Conservation (phyloP, 2,888 invertebrate species). For the Chymomyza amoena region DNA sequence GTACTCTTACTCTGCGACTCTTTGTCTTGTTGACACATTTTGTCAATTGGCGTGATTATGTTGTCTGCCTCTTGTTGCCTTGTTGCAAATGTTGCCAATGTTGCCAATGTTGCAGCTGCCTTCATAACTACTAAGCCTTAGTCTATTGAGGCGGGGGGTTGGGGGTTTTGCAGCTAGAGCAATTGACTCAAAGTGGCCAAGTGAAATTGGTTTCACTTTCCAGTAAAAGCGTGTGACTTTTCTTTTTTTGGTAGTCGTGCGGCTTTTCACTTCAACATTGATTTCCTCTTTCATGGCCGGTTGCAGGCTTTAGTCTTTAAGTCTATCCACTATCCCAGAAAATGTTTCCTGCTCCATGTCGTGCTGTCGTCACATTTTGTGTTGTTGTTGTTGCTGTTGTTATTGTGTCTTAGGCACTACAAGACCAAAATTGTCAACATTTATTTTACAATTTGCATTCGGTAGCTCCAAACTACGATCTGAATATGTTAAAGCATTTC, state of each 20-base stretch:
- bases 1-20: conserved; percentile 11
- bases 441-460: conserved; percentile 59
- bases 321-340: conserved; percentile 26
- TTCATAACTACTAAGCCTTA: conserved; percentile 58
- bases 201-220: conserved; percentile 64
- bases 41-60: conserved; percentile 66
- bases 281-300: conserved; percentile 70
- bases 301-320: conserved; percentile 31
- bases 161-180: not conserved
- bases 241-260: conserved; percentile 25
- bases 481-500: not conserved
- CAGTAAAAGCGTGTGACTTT: conserved; percentile 63
- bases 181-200: conserved; percentile 29
- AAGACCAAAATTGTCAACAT: conserved; percentile 57
- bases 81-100: not conserved
- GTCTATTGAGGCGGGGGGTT: not conserved
- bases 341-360: conserved; percentile 61
- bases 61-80: conserved; percentile 44
- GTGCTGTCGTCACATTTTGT: not conserved
- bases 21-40: conserved; percentile 45
- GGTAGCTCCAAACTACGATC: conserved; percentile 25
- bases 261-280: conserved; percentile 53
- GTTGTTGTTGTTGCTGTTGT: not conserved
- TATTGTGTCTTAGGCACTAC: not conserved
- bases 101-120: conserved; percentile 17